phyloP scores from a whole-genome alignment of 1,140 invertebrate species.

The Aphaenogaster ashmeadi region DNA sequence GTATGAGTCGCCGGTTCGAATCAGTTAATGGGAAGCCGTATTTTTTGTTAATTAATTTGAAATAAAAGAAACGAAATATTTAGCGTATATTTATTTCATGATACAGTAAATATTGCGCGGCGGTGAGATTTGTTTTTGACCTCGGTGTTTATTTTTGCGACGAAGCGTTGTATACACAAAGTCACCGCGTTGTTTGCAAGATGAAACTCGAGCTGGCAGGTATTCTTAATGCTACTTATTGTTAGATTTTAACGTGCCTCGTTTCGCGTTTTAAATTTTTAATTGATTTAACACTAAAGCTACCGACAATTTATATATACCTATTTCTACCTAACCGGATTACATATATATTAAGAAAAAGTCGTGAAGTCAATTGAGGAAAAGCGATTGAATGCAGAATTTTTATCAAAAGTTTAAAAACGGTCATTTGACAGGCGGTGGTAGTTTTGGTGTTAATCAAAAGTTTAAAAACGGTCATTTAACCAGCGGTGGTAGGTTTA shows the following conservation, averaged over 20 bases:
- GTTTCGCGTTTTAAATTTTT: neutral
- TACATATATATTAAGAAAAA: too few species aligned
- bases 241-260: neutral
- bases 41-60: constrained; percentile 2
- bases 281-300: neutral
- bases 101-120: neutral
- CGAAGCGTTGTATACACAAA: neutral
- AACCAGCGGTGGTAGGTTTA: too few species aligned
- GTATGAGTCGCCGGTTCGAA: neutral
- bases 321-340: too few species aligned
- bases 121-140: neutral
- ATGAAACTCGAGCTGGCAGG: neutral
- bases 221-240: neutral
- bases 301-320: too few species aligned
- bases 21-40: neutral
- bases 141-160: neutral
- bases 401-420: too few species aligned
- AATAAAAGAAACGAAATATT: neutral
- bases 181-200: neutral
- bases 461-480: too few species aligned
- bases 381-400: too few species aligned
- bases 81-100: neutral
- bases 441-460: too few species aligned
- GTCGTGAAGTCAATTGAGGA: too few species aligned
- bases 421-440: too few species aligned